A percentile compares a stretch with the other conserved stretches of the same genome.
Evolutionary conservation across 2,797 vertebrate species (phyloP).

Genomic region (Myoxocephalus aenaeus): DNA sequence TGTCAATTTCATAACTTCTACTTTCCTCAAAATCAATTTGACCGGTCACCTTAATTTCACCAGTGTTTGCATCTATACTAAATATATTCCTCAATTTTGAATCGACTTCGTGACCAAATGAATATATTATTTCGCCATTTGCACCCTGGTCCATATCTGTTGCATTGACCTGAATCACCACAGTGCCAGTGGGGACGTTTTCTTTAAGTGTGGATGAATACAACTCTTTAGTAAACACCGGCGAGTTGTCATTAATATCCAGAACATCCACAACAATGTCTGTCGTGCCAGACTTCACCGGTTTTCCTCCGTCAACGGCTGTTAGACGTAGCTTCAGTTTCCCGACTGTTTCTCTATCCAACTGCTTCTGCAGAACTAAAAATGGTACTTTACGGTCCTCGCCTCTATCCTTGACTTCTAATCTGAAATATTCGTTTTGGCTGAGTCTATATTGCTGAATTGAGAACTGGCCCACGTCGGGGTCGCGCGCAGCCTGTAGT

Average conservation of each 20-base stretch:
- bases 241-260: slow-evolving; percentile 81
- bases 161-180: slow-evolving; percentile 70
- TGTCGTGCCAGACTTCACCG: slow-evolving; percentile 64
- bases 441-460: slow-evolving; percentile 74
- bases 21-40: slow-evolving; percentile 74
- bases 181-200: slow-evolving; percentile 64
- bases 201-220: slow-evolving; percentile 66
- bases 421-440: slow-evolving; percentile 68
- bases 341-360: slow-evolving; percentile 71
- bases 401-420: slow-evolving; percentile 71
- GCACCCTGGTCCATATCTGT: slow-evolving; percentile 70
- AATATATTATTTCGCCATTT: slow-evolving; percentile 70
- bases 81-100: slow-evolving; percentile 63
- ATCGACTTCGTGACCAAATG: slow-evolving; percentile 73
- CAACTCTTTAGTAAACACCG: slow-evolving; percentile 49
- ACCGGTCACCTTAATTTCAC: slow-evolving; percentile 71
- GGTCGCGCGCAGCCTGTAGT: slow-evolving; percentile 69
- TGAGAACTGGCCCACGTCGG: slow-evolving; percentile 66
- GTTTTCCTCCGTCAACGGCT: slow-evolving; percentile 74
- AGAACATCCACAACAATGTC: slow-evolving; percentile 71
- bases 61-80: slow-evolving; percentile 66
- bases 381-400: slow-evolving; percentile 72
- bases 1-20: slow-evolving; percentile 71
- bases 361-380: slow-evolving; percentile 71
- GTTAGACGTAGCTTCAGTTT: slow-evolving; percentile 61